phyloP scores from a whole-genome alignment of 2,113 vertebrate genomes.

The Podiceps cristatus region DNA sequence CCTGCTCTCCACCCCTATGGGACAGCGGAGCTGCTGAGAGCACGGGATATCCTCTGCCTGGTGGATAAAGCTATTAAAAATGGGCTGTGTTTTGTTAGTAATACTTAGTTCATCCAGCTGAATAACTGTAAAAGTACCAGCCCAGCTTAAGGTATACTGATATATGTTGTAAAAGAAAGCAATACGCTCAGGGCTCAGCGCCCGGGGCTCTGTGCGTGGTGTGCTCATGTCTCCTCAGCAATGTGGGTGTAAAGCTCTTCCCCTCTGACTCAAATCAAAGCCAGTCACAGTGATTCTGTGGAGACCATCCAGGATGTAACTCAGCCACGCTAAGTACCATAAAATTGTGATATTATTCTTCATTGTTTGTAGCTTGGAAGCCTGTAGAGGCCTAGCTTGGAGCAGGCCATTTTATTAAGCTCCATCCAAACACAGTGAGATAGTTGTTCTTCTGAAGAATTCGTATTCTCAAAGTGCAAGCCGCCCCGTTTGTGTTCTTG shows the following conservation, averaged over 20 bases:
- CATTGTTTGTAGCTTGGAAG: conserved; percentile 47
- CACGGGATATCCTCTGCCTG: not conserved
- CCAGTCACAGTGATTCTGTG: not conserved
- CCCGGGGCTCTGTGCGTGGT: not conserved
- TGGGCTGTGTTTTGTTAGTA: not conserved
- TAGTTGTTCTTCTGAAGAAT: not conserved
- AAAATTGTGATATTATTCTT: conserved; percentile 51
- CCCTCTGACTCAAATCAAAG: conserved; percentile 12
- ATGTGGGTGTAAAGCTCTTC: conserved; percentile 12
- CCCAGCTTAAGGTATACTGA: not conserved
- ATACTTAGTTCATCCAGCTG: not conserved
- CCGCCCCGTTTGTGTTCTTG: conserved; percentile 39
- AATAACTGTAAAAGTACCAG: not conserved
- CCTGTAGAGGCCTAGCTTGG: conserved; percentile 44
- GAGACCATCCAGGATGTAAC: conserved; percentile 49
- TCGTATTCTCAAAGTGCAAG: conserved; percentile 19
- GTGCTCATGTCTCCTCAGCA: not conserved
- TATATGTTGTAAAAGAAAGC: not conserved
- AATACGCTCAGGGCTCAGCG: not conserved
- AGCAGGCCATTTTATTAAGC: conserved; percentile 35
- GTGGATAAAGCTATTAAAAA: conserved; percentile 1
- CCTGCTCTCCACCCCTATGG: conserved; percentile 39
- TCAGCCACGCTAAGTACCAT: conserved; percentile 19
- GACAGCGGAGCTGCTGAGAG: not conserved
- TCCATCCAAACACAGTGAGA: conserved; percentile 49